Percentiles rank a stretch among this genome's conserved stretches.
Evolutionary conservation across 1,140 invertebrate genomes (phyloP).

Genomic region (Anoplolepis gracilipes): DNA sequence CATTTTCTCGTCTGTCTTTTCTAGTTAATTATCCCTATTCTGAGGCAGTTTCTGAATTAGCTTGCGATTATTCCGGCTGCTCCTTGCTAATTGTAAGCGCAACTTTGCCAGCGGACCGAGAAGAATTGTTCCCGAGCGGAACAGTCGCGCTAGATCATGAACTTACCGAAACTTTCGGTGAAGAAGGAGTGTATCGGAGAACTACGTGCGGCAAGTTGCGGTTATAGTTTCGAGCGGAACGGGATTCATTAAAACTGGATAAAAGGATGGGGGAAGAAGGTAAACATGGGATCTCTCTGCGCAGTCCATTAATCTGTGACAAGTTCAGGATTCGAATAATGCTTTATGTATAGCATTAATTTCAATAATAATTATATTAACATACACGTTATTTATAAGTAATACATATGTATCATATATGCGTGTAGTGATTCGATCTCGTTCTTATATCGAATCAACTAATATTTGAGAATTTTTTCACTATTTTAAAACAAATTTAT

Average conservation of each 20-base stretch:
- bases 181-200: constrained; percentile 54
- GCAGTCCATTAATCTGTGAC: constrained; percentile 49
- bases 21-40: constrained; percentile 51
- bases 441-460: no score
- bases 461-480: no score
- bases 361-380: not conserved
- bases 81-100: constrained; percentile 56
- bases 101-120: constrained; percentile 51
- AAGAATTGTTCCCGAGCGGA: constrained; percentile 53
- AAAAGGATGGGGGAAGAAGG: constrained; percentile 42
- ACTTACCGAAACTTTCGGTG: constrained; percentile 64
- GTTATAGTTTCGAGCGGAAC: constrained; percentile 59
- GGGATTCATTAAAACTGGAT: constrained; percentile 52
- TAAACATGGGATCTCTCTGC: constrained; percentile 20
- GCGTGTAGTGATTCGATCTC: no score
- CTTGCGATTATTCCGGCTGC: constrained; percentile 61
- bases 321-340: constrained; percentile 19
- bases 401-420: no score
- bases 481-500: no score
- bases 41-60: constrained; percentile 55
- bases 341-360: not conserved
- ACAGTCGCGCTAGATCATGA: constrained; percentile 58
- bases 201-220: constrained; percentile 54
- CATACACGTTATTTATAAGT: no score
- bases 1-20: not conserved